Base-by-base conservation (phyloP, 2,797 vertebrate genomes). In the Lepilemur septentrionalis region DNA sequence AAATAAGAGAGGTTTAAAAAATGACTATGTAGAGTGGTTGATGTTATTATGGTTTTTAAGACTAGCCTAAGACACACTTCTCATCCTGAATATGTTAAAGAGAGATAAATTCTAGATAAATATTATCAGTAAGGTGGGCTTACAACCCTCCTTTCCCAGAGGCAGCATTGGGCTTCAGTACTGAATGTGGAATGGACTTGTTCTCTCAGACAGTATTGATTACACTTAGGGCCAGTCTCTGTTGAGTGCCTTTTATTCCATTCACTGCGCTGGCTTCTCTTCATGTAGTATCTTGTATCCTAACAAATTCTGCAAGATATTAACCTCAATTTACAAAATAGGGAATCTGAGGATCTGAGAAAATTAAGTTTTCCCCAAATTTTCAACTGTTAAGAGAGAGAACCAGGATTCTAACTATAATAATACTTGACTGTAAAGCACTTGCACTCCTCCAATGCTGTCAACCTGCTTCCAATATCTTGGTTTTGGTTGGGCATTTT, bases 111-210 rank as follows among this genome's bases (percentile, higher is more conserved):
- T 88, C 75, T 76, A 79, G 61, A 17, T 48, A 84, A 91, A 76
- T 23, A 65, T 61, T 79, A 57, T 18, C 28, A 91, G 83, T 70
- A 88, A 97, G 32, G 0, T 7, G 90, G 38, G 30, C 52, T 63
- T 95, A 52, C 65, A 43, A 69, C 38, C 76, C 35, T 90, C 48
- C 72, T 96, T 85, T 89, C 65, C n/a, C 79, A 91, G 2, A 78
- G 13, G 22, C 46, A 63, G 1, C 52, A 4, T 2, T 35, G 57
- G 92, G 75, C 70, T 93, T 89, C 12, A 70, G 23, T 41, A 61
- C 28, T 6, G 10, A 92, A 65, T 23, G 8, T 46, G 46, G 13
- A 70, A 61, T 50, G 25, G 22, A 52, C 7, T 52, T 91, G 80
- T 57, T 43, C 46, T 78, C 89, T 84, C 55, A 83, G n/a, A 65